Conservation (phyloP, 2,113 vertebrate genomes). For the Neomonachus schauinslandi region DNA sequence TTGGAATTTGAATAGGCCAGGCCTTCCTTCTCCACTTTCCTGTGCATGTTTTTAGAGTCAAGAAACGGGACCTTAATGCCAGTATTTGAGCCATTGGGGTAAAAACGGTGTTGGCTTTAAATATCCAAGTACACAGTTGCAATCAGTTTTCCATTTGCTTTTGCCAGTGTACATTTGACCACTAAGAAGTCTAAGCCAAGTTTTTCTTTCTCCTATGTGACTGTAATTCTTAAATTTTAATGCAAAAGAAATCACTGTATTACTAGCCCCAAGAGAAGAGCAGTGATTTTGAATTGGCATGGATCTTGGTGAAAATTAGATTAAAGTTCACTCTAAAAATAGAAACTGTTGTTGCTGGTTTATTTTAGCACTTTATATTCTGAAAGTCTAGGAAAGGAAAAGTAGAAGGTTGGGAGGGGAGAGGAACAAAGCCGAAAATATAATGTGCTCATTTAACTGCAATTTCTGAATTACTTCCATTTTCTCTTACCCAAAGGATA, state of each 20-base stretch:
- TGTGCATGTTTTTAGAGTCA: neutral
- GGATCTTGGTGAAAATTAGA: slow-evolving; percentile 59
- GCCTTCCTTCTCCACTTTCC: neutral
- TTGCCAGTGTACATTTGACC: neutral
- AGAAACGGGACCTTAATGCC: neutral
- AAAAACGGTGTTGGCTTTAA: slow-evolving; percentile 28
- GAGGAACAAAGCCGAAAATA: neutral
- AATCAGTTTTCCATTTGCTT: neutral
- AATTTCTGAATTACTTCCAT: neutral
- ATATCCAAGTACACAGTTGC: neutral
- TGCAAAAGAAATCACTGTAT: slow-evolving; percentile 22
- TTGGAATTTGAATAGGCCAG: neutral
- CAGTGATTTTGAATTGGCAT: slow-evolving; percentile 48
- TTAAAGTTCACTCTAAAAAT: slow-evolving; percentile 72
- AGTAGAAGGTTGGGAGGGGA: neutral
- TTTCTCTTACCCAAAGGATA: neutral
- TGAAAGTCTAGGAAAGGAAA: slow-evolving; percentile 45
- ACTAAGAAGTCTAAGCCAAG: neutral
- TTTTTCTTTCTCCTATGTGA: slow-evolving; percentile 34
- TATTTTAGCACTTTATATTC: slow-evolving; percentile 64
- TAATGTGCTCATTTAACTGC: neutral
- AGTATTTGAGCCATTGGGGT: neutral
- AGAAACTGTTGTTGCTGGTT: slow-evolving; percentile 51
- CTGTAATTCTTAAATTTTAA: slow-evolving; percentile 22
- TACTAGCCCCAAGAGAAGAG: neutral